phyloP scores from a whole-genome alignment of 2,888 invertebrate species.

The Syrphus vitripennis region DNA sequence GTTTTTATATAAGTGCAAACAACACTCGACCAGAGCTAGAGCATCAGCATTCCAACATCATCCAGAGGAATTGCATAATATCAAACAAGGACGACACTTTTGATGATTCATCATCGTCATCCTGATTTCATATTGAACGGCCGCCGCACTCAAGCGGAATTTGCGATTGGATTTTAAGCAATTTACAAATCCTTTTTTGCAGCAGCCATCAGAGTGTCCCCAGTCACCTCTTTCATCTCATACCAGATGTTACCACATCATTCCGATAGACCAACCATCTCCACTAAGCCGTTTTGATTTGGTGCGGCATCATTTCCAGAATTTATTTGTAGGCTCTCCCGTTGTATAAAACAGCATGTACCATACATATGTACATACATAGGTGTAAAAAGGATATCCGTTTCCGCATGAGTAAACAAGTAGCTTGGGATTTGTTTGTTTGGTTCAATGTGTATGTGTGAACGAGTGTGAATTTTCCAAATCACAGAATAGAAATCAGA shows the following conservation, averaged over 20 bases:
- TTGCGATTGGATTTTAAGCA: conserved; percentile 57
- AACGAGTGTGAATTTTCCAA: conserved; percentile 31
- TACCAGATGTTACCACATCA: not conserved
- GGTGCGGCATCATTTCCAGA: conserved; percentile 1
- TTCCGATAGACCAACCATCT: not conserved
- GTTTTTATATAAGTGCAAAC: conserved; percentile 6
- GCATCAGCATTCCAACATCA: not conserved
- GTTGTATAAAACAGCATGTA: not conserved
- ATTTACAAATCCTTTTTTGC: conserved; percentile 53
- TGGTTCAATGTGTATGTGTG: conserved; percentile 7
- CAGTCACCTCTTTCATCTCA: not conserved
- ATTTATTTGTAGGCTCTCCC: not conserved
- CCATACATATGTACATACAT: no score
- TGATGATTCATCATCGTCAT: conserved; percentile 61
- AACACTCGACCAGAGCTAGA: not conserved
- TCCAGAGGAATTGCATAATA: conserved; percentile 2
- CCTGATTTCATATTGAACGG: conserved; percentile 40
- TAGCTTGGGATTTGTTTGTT: conserved; percentile 40
- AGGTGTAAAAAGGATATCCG: conserved; percentile 13
- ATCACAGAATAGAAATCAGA: conserved; percentile 60
- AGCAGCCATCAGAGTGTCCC: not conserved
- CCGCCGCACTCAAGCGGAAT: conserved; percentile 56
- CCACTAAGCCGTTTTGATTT: conserved; percentile 42
- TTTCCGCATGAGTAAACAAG: conserved; percentile 31
- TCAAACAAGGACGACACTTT: conserved; percentile 35